phyloP scores from a whole-genome alignment of 2,888 invertebrate species.

The Chymomyza procnemis region DNA sequence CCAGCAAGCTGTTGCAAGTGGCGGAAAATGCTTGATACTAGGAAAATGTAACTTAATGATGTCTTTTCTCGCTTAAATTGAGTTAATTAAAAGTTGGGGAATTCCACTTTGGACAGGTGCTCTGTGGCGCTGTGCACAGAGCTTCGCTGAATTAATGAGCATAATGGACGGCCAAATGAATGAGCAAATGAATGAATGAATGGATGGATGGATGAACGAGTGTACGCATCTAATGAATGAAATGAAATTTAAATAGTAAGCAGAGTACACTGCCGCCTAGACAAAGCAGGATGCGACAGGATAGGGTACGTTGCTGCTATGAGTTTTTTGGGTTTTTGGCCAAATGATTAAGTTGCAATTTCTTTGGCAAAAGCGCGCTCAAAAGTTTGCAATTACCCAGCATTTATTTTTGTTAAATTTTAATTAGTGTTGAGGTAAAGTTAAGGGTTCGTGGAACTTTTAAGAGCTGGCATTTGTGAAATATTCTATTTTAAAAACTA shows the following conservation, averaged over 20 bases:
- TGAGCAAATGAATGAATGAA: not conserved
- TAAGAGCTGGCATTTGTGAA: not conserved
- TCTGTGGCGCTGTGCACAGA: conserved; percentile 17
- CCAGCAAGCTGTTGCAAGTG: conserved; percentile 8
- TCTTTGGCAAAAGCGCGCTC: conserved; percentile 42
- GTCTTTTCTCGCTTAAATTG: conserved; percentile 70
- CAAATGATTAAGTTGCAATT: conserved; percentile 60
- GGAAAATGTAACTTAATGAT: conserved; percentile 54
- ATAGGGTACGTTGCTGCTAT: not conserved
- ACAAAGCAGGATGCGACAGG: not conserved
- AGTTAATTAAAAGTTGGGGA: conserved; percentile 61
- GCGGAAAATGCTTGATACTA: conserved; percentile 29
- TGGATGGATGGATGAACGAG: conserved; percentile 19
- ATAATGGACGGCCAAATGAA: conserved; percentile 6
- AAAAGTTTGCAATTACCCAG: conserved; percentile 69
- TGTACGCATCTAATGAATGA: conserved; percentile 38
- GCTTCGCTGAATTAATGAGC: conserved; percentile 62
- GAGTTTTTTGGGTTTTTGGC: conserved; percentile 2
- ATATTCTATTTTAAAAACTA: no score
- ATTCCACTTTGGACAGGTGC: conserved; percentile 46
- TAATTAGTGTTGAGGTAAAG: conserved; percentile 46
- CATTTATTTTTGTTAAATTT: conserved; percentile 70
- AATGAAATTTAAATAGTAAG: conserved; percentile 59
- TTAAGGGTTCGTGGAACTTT: conserved; percentile 38
- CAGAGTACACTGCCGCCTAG: conserved; percentile 2